Base-by-base conservation (phyloP, 2,113 vertebrate species). In the Vicugna pacos region DNA sequence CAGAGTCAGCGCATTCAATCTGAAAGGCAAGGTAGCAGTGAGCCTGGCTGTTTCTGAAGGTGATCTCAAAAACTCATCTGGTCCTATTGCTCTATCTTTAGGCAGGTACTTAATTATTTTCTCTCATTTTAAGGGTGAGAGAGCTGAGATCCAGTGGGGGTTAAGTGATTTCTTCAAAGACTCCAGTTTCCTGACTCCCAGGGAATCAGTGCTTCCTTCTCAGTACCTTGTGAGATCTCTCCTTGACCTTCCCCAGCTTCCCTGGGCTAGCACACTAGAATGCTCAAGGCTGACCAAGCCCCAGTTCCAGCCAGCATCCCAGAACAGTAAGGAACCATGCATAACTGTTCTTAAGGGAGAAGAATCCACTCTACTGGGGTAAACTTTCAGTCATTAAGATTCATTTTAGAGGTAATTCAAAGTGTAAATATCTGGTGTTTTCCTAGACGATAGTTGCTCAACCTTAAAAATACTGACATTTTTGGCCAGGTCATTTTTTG, bases 31-130 rank as follows among this genome's bases (percentile, higher is more conserved):
- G 28, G 70, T 14, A 69, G 4, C 38, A 50, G 12, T 58, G 17
- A 95, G 10, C 26, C 38, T 94, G n/a, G 54, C 32, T 84, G 28
- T 75, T 91, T 95, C 42, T 87, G 70, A 97, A 87, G 54, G 22
- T 32, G 17, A 90, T 50, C 35, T 83, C 16, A 82, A 96, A 24
- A 86, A 73, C 17, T 60, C 19, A 93, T 91, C 24, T 89, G 22
- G 9, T 86, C 46, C 4, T 83, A 65, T 24, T 93, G 24, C 50
- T 17, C n/a, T 82, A 26, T 85, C 52, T 90, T 90, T 67, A 60
- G 52, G 11, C 24, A 69, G 2, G 2, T 75, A 60, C 22, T 77
- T 90, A 89, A 77, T 83, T 86, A 32, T 50, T 77, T 69, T 54
- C 12, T 89, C 38, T 30, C 9, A 85, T 83, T 65, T 97, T 92